These are phyloP conservation scores for Aphidius ervi DNA, from an alignment of 1,140 invertebrate species.

Conservation along the genomic window DNA sequence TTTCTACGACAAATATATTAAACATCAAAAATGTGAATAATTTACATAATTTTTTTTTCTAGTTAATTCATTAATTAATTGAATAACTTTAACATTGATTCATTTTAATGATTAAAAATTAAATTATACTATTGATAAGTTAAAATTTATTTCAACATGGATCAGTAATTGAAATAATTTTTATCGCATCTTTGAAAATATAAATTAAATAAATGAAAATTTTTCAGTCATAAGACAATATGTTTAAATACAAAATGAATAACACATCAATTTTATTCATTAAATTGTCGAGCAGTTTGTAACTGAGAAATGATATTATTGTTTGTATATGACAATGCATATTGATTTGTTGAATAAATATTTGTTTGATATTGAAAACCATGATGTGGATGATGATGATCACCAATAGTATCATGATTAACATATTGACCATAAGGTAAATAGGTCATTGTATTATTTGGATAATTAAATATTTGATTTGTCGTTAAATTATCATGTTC, in stretches of 20 bases:
- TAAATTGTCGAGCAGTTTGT: too few relatives aligned
- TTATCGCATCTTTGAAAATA: conserved; percentile 33
- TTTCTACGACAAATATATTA: too few relatives aligned
- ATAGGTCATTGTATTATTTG: conserved; percentile 36
- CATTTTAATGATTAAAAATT: background rate
- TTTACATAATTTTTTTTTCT: background rate
- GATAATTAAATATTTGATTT: background rate
- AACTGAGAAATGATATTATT: too few relatives aligned
- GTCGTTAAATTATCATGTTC: too few relatives aligned
- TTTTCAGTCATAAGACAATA: too few relatives aligned
- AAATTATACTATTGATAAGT: conserved; percentile 29
- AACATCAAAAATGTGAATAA: too few relatives aligned
- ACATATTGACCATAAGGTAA: conserved; percentile 38
- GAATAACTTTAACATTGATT: background rate
- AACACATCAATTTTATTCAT: too few relatives aligned
- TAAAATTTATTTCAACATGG: conserved; percentile 54
- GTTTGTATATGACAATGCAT: too few relatives aligned
- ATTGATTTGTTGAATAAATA: too few relatives aligned
- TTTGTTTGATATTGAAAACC: too few relatives aligned
- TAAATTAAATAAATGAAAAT: background rate
- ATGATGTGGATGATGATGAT: conserved; percentile 36
- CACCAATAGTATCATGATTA: conserved; percentile 31
- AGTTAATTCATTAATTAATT: background rate
- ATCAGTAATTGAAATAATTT: conserved; percentile 53
- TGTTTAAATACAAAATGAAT: too few relatives aligned